phyloP scores from a whole-genome alignment of 2,797 vertebrate genomes.

The Lacerta bilineata region DNA sequence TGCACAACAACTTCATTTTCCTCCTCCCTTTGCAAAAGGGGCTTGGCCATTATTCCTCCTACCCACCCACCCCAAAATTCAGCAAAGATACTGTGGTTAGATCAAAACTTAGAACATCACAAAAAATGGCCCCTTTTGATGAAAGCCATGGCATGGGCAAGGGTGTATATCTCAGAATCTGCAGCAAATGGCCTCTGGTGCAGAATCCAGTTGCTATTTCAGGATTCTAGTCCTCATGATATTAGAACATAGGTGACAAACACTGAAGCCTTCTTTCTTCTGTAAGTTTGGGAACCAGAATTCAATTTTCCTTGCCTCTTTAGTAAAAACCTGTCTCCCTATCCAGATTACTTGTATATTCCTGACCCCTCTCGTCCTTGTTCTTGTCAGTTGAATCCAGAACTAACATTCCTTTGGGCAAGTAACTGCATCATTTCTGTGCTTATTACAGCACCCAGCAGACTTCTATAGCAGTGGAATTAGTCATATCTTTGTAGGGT shows the following conservation, averaged over 20 bases:
- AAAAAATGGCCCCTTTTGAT: too few species aligned
- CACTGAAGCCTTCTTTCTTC: background rate
- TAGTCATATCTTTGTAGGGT: background rate
- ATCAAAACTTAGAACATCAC: too few species aligned
- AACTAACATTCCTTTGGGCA: background rate
- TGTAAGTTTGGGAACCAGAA: background rate
- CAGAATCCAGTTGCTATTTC: too few species aligned
- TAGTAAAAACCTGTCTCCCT: background rate
- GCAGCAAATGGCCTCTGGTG: too few species aligned
- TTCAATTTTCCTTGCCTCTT: background rate
- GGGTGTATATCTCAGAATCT: too few species aligned
- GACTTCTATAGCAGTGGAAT: background rate
- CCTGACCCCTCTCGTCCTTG: background rate
- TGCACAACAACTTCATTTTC: too few species aligned
- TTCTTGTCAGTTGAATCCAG: background rate
- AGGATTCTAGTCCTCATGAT: too few species aligned
- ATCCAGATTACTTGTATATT: background rate
- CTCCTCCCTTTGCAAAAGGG: background rate
- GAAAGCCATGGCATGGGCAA: too few species aligned
- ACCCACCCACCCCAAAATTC: background rate
- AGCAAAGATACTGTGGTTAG: background rate
- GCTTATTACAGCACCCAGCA: background rate
- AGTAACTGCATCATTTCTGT: background rate
- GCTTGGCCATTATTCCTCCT: background rate
- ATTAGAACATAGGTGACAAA: background rate